Percentiles rank a stretch among this genome's conserved stretches.
phyloP scores from a whole-genome alignment of 2,797 vertebrate species.

The Streptopelia turtur region DNA sequence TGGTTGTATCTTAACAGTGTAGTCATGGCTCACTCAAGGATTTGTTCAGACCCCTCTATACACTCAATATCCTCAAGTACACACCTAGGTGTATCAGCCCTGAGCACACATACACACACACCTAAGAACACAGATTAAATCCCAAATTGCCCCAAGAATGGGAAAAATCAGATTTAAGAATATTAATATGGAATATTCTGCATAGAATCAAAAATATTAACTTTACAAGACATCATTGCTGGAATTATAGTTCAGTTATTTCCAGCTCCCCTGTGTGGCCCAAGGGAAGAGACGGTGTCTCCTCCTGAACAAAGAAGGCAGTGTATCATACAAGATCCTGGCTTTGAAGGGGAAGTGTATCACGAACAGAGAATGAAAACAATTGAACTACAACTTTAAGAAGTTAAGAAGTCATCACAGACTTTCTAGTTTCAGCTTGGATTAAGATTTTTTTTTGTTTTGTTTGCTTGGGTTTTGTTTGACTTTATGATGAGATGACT shows the following conservation, averaged over 20 bases:
- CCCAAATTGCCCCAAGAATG: neutral
- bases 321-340: neutral
- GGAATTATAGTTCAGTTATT: neutral
- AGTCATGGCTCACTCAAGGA: neutral
- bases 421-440: neutral
- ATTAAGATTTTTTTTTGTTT: neutral
- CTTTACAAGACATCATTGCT: neutral
- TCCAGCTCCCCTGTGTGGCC: neutral
- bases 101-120: rapidly evolving
- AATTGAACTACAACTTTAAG: neutral
- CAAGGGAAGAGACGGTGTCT: neutral
- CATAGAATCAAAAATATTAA: neutral
- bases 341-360: neutral
- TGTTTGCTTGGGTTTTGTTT: neutral
- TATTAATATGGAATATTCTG: neutral
- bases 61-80: neutral
- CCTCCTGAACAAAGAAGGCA: neutral
- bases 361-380: neutral
- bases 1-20: neutral
- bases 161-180: neutral
- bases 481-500: neutral
- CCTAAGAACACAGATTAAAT: neutral
- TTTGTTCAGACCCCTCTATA: neutral
- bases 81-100: neutral
- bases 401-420: neutral